phyloP scores from a whole-genome alignment of 1,140 invertebrate genomes.

The Aphidius gifuensis region DNA sequence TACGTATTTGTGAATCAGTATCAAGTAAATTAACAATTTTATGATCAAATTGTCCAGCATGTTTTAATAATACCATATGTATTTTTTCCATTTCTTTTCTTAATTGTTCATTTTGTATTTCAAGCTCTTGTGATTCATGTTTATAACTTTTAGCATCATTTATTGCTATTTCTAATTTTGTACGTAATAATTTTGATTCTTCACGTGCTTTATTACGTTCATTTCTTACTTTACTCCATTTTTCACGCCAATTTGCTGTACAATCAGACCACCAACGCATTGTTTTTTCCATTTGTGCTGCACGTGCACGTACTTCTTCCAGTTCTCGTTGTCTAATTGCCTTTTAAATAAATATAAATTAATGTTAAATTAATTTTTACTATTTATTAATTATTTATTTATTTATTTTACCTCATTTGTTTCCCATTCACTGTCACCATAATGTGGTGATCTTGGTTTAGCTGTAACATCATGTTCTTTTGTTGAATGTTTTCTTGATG shows the following conservation, averaged over 20 bases:
- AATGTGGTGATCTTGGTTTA: slow-evolving; percentile 16
- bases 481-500: slow-evolving; percentile 13
- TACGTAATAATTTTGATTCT: slow-evolving; percentile 76
- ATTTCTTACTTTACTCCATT: slow-evolving; percentile 90
- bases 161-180: slow-evolving; percentile 72
- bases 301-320: slow-evolving; percentile 84
- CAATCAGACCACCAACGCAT: slow-evolving; percentile 97
- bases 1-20: slow-evolving; percentile 46
- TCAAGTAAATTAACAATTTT: slow-evolving; percentile 48
- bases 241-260: slow-evolving; percentile 89
- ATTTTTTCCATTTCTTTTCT: slow-evolving; percentile 78
- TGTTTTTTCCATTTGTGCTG: slow-evolving; percentile 97
- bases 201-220: slow-evolving; percentile 85
- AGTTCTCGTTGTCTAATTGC: slow-evolving; percentile 74
- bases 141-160: slow-evolving; percentile 76
- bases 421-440: slow-evolving; percentile 23
- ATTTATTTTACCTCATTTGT: slow-evolving; percentile 18
- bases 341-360: slow-evolving; percentile 40
- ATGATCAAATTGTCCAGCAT: slow-evolving; percentile 64
- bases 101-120: slow-evolving; percentile 75
- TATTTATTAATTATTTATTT: not conserved
- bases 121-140: slow-evolving; percentile 77
- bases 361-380: not conserved
- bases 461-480: slow-evolving; percentile 19
- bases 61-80: slow-evolving; percentile 65